A percentile compares a stretch with the other conserved stretches of the same genome.
These are phyloP conservation scores for Tachuris rubrigastra DNA, from an alignment of 2,113 vertebrate genomes.

Conservation along the genomic window DNA sequence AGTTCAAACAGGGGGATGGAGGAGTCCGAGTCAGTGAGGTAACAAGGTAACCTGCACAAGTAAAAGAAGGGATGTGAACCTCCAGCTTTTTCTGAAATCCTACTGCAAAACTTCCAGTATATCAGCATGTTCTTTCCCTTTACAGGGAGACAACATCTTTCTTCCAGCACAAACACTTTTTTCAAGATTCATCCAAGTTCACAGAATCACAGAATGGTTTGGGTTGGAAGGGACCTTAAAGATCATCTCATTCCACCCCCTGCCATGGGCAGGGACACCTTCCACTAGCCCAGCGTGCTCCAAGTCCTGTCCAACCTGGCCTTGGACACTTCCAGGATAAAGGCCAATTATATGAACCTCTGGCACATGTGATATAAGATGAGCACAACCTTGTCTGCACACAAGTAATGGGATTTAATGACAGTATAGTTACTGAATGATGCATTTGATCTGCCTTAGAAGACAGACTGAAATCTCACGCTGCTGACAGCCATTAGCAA, in stretches of 20 bases:
- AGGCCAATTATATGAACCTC: neutral
- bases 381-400: neutral
- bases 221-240: neutral
- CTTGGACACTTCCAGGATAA: neutral
- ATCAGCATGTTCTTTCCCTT: neutral
- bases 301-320: neutral
- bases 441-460: neutral
- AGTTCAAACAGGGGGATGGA: neutral
- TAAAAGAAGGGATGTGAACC: neutral
- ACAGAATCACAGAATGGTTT: neutral
- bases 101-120: neutral
- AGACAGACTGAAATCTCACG: neutral
- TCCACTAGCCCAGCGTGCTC: neutral
- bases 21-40: neutral
- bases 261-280: neutral
- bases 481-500: neutral
- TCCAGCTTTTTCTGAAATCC: neutral
- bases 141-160: neutral
- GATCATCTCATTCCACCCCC: neutral
- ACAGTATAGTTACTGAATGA: neutral
- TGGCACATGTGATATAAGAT: accelerated
- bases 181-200: neutral
- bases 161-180: neutral
- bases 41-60: accelerated
- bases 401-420: neutral